These are phyloP conservation scores for Polyploca ridens DNA, from an alignment of 2,888 invertebrate species.

Conservation along the genomic window DNA sequence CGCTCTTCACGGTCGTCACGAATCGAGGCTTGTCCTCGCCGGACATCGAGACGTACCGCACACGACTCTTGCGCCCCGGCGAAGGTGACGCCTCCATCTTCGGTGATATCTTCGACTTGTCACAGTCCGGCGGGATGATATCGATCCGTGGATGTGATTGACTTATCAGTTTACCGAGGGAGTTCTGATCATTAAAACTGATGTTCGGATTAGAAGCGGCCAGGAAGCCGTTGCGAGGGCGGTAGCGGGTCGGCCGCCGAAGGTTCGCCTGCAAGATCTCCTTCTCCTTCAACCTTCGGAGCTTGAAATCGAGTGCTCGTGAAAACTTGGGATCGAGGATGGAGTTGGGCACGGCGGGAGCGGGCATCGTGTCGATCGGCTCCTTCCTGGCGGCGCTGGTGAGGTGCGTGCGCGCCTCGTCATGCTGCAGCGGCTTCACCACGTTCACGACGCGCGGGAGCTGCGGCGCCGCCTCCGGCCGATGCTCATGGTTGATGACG, in stretches of 20 bases:
- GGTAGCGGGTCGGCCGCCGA: constrained; percentile 57
- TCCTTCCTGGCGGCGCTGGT: constrained; percentile 30
- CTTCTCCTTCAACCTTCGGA: constrained; percentile 87
- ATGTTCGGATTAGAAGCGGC: constrained; percentile 86
- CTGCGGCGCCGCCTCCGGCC: constrained; percentile 21
- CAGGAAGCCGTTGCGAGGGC: constrained; percentile 55
- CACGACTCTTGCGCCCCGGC: constrained; percentile 41
- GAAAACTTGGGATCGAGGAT: constrained; percentile 85
- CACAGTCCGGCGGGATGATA: constrained; percentile 17
- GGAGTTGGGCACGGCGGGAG: constrained; percentile 44
- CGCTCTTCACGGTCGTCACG: constrained; percentile 92
- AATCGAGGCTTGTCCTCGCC: constrained; percentile 84
- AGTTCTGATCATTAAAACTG: constrained; percentile 45
- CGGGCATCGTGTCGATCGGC: constrained; percentile 26
- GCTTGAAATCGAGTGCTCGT: constrained; percentile 88
- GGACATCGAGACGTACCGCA: constrained; percentile 33
- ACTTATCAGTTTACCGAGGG: constrained; percentile 41
- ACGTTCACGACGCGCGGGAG: constrained; percentile 57
- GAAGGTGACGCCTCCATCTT: constrained; percentile 53
- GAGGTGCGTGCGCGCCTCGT: constrained; percentile 30
- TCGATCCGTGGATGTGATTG: constrained; percentile 65
- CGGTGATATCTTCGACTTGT: constrained; percentile 39
- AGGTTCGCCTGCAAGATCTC: constrained; percentile 70
- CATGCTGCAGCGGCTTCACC: constrained; percentile 66
- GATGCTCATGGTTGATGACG: constrained; percentile 49